Conservation (phyloP, 2,797 vertebrate species). For the Hypotaenidia philippensis region DNA sequence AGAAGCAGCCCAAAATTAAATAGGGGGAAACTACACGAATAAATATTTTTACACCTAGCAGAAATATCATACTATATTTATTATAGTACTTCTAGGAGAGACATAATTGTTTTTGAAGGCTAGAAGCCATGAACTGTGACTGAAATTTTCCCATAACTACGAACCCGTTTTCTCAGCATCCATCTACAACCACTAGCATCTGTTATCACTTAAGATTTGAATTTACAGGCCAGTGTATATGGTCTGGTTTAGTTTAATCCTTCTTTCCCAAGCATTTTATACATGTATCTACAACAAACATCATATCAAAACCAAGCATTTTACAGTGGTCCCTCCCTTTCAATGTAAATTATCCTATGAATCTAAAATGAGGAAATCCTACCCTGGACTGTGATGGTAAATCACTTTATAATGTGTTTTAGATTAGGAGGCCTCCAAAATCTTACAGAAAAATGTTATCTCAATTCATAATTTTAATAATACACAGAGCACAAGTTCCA, state of each 20-base stretch:
- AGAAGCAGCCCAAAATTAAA: conserved; percentile 1
- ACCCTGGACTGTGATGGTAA: not conserved
- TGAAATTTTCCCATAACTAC: not conserved
- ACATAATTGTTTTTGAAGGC: not conserved
- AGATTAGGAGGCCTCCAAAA: not conserved
- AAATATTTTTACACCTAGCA: not conserved
- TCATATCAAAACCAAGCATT: not conserved
- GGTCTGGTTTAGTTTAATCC: not conserved
- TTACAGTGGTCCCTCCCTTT: not conserved
- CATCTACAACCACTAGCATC: not conserved
- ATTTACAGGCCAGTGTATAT: not conserved
- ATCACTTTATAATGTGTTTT: not conserved
- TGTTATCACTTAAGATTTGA: not conserved
- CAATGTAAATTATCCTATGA: not conserved
- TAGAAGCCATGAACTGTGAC: not conserved
- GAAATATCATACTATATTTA: not conserved
- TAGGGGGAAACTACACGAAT: not conserved
- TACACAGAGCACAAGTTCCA: not conserved
- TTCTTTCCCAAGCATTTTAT: not conserved
- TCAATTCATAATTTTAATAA: not conserved
- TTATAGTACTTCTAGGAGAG: not conserved
- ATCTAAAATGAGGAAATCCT: not conserved
- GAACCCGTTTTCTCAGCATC: not conserved
- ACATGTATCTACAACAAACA: not conserved
- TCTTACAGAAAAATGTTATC: not conserved